Evolutionary conservation across 2,797 vertebrate genomes (phyloP), one percentile per base, ranked within the genome.

Genomic region (Anabacerthia variegaticeps): DNA sequence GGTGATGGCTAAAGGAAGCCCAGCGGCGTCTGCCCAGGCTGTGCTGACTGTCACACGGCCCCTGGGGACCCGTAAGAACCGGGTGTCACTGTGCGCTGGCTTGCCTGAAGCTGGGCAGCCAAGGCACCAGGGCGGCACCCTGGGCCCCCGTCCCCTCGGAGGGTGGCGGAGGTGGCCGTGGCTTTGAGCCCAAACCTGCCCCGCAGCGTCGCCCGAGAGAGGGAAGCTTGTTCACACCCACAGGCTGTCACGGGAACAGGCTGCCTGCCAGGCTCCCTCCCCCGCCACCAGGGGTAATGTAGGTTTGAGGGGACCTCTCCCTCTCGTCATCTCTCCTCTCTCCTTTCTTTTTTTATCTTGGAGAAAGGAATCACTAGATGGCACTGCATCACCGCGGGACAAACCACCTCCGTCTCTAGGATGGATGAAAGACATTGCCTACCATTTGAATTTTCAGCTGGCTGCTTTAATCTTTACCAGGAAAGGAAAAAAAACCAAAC

Each of bases 291-390:
- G 12, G 11, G 55, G 28, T 34, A 43, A 32, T 39, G 62, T 32
- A 48, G 37, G 32, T 28, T 15, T 75, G 6, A 54, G 52, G 7
- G 30, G 30, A 32, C 58, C 27, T 14, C 16, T 19, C 20, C 28
- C 51, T 32, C 28, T 20, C 49, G 8, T 49, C 48, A 10, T 52
- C 51, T n/a, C 32, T n/a, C 32, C 20, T 23, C 12, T 21, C 32
- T 18, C 28, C 12, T 5, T 7, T 59, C 14, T 32, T 18, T 49
- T 41, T 44, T 21, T 5, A 36, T 3, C 4, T 17, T 22, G 36
- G 43, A 26, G 11, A 59, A 88, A 67, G 14, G 7, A 27, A n/a
- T 92, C 98, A 93, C 95, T 91, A 98, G 98, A 87, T 97, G 98
- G 96, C 93, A 89, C 81, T 97, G 55, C 19, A 19, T 69, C 62